Percentiles rank a stretch among this genome's conserved stretches.
These are phyloP conservation scores for Phyllotreta cruciferae DNA, from an alignment of 2,888 invertebrate species.

Conservation along the genomic window DNA sequence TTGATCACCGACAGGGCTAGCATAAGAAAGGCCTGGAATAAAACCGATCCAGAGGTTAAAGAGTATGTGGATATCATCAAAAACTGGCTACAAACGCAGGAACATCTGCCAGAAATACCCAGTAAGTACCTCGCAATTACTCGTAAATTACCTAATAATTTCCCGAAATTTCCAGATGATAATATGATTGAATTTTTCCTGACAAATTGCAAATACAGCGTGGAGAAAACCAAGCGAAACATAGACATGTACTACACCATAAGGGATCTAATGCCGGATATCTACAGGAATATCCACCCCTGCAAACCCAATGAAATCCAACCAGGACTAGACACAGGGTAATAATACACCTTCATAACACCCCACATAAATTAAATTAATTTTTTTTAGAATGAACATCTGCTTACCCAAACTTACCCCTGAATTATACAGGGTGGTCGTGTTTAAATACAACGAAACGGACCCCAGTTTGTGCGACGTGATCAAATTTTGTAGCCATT, in stretches of 20 bases:
- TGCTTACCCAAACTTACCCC: slow-evolving; percentile 23
- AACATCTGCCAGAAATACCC: slow-evolving; percentile 34
- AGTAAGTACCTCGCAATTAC: slow-evolving; percentile 3
- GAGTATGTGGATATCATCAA: slow-evolving; percentile 29
- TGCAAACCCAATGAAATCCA: too few relatives aligned
- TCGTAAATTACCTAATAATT: neutral
- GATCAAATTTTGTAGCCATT: neutral
- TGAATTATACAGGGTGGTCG: slow-evolving; percentile 6
- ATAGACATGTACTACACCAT: slow-evolving; percentile 29
- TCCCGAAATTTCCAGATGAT: slow-evolving; percentile 15
- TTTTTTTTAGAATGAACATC: slow-evolving; percentile 1
- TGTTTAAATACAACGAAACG: neutral
- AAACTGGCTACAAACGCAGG: slow-evolving; percentile 36
- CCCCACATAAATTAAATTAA: slow-evolving; percentile 1
- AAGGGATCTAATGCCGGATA: slow-evolving; percentile 22
- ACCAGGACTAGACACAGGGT: neutral
- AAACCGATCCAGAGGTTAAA: slow-evolving; percentile 29
- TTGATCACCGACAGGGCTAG: slow-evolving; percentile 1
- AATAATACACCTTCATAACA: neutral
- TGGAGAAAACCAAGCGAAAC: slow-evolving; percentile 28
- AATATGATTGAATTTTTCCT: slow-evolving; percentile 22
- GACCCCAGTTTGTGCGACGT: neutral
- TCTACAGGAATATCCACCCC: slow-evolving; percentile 1
- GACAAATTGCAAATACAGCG: slow-evolving; percentile 21
- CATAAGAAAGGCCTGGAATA: slow-evolving; percentile 33